Base-by-base conservation (phyloP, 2,888 invertebrate species). In the Halocaridina rubra region DNA sequence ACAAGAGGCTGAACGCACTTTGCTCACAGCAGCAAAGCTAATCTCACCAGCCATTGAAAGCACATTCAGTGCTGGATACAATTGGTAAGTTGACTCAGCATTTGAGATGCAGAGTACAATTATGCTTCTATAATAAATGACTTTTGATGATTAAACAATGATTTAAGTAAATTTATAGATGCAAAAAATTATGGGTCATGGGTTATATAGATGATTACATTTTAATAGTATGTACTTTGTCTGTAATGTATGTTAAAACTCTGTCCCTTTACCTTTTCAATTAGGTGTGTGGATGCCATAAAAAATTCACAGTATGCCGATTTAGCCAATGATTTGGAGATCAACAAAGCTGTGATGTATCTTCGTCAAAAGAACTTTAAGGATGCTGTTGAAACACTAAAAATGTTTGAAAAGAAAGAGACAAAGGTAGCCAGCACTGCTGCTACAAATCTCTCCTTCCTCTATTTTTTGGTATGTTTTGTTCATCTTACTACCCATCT, bases 271-370 rank as follows among this genome's bases (percentile, higher is more conserved):
- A n/a, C n/a, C n/a, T n/a, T n/a, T n/a, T n/a, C n/a, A n/a, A n/a
- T 91, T 89, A 98, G 98, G 98, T 99, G 99, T 91, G 96, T 98
- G 78, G 97, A 98, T 89, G 94, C 96, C 27, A 95, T 99, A 76
- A 97, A 97, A 90, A 95, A 95, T 71, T 97, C 98, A n/a, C 94
- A 94, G 90, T 96, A 95, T 89, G 93, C 95, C 53, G 93, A 94
- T 90, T 92, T 97, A 88, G 97, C 96, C 64, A 95, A 94, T 89
- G 98, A 96, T 92, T 92, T 98, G 88, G 97, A 98, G 91, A 95
- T 97, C 88, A 97, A 96, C 91, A 97, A 97, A 91, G 96, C 96
- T 0, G 94, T 96, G 88, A 96, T 96, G 90, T 95, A 94, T 90
- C 91, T 97, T 75, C 95, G 95, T 86, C 95, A 96, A 90, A 94